Evolutionary conservation across 2,797 vertebrate genomes (phyloP), one percentile per base, ranked within the genome.

Genomic region (Luscinia megarhynchos): DNA sequence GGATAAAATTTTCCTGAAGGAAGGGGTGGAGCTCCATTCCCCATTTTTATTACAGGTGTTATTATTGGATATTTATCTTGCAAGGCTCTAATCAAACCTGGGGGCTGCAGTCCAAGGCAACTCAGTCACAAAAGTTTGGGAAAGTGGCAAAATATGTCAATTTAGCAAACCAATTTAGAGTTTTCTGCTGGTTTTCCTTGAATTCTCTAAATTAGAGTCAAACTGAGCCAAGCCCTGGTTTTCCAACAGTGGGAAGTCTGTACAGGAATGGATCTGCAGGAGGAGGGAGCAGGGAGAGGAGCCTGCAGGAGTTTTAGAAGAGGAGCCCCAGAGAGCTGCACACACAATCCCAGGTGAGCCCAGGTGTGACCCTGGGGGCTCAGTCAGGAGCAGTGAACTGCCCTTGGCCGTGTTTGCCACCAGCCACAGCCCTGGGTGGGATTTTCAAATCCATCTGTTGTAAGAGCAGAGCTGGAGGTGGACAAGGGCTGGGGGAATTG

Each of bases 1-100:
- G 64, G 90, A 93, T 53, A 32, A 87, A 84, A 91, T 93, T 70
- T 63, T 91, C 77, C 89, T 95, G 94, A 96, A 94, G 93, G 87
- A 79, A 88, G 24, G 54, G 87, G 93, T 93, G 92, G 85, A 93
- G 72, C 50, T 27, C 5, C 0, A 0, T 61, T 64, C 76, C 59
- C 68, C 50, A 19, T 79, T 84, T 93, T 93, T 84, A 79, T 94
- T 87, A 50, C 34, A 34, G 70, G 62, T 45, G 75, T 80, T 86
- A 86, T 61, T 86, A 48, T 32, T 79, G 53, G 38, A 51, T 82
- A 90, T 93, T 93, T 91, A 73, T 85, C 69, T 61, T 51, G 6
- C 29, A 20, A 66, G n/a, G 50, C 40, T 89, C 74, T 53, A 79
- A 89, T 88, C 85, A 88, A 88, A 90, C 61, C 53, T 13, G 3